Evolutionary conservation across 2,113 vertebrate genomes (phyloP), one percentile per base, ranked within the genome.

Genomic region (Thamnaconus septentrionalis): DNA sequence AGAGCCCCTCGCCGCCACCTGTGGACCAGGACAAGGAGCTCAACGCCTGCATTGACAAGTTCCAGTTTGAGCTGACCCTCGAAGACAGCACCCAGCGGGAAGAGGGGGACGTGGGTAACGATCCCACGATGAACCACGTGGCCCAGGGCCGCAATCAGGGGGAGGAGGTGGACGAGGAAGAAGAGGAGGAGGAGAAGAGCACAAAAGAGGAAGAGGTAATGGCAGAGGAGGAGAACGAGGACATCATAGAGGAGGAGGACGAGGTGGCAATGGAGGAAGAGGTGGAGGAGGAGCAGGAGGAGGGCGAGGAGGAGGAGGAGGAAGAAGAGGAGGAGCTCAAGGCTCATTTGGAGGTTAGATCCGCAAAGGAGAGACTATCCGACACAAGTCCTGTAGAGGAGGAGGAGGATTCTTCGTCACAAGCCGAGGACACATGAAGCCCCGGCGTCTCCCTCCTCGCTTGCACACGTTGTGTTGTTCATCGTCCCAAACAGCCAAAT

Each of bases 1-100:
- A 94, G 80, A 96, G 95, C 71, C 95, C 94, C 0, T 95, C 94
- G 0, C 94, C 95, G 0, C 93, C 94, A 0, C 93, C 90, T 0
- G 85, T 92, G 7, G 73, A 83, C 10, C 83, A 85, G 3, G 90
- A 90, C 65, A 90, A 90, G 61, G 90, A 91, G 7, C 87, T 93
- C 5, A 90, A 92, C 8, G 62, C 71, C 56, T 91, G 89, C 72
- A 85, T 76, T 1, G 91, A 93, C 53, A 92, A 89, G 74, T 92
- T 93, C 82, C 91, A 91, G 73, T 93, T 92, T 7, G 83, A 93
- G 85, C 91, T 93, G 40, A 92, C 85, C 1, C 74, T 92, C 45
- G 91, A 93, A 52, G 90, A 90, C 47, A 86, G 60, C 48, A 82
- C 5, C 48, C 77, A 45, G 73, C 75, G 4, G 5, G 87, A 87